These are phyloP conservation scores for Myotis pilosus DNA, from an alignment of 2,797 vertebrate genomes.

Conservation along the genomic window DNA sequence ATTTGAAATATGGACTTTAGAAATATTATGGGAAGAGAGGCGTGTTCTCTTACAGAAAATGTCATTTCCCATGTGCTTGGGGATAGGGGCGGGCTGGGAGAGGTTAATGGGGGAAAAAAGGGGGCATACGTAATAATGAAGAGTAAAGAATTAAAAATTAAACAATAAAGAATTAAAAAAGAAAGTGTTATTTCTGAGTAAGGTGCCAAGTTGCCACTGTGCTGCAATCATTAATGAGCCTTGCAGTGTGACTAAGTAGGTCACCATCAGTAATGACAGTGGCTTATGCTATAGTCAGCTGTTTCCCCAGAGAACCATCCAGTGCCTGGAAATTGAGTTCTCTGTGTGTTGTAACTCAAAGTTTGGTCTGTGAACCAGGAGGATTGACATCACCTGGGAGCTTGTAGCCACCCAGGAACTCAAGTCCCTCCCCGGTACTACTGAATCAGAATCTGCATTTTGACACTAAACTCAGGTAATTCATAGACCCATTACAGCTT, in stretches of 20 bases:
- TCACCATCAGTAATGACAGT: neutral
- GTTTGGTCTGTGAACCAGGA: neutral
- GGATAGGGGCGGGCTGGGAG: too few species aligned
- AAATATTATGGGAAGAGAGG: neutral
- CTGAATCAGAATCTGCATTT: neutral
- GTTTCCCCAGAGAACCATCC: neutral
- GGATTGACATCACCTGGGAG: rapidly evolving
- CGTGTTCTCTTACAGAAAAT: neutral
- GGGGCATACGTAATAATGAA: too few species aligned
- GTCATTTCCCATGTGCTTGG: neutral
- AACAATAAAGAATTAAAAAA: too few species aligned
- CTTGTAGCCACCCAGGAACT: neutral
- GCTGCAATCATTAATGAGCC: neutral
- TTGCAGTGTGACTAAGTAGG: neutral
- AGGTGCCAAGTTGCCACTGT: neutral
- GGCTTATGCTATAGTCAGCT: neutral
- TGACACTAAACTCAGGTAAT: neutral
- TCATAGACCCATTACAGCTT: neutral
- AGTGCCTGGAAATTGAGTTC: neutral
- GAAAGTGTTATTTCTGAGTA: neutral
- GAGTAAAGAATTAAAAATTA: too few species aligned
- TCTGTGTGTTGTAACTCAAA: neutral
- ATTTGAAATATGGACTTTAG: neutral
- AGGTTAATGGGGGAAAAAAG: too few species aligned
- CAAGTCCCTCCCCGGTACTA: neutral